Evolutionary conservation across 2,113 vertebrate species (phyloP).

Genomic region (Cricetomys ansorgei): DNA sequence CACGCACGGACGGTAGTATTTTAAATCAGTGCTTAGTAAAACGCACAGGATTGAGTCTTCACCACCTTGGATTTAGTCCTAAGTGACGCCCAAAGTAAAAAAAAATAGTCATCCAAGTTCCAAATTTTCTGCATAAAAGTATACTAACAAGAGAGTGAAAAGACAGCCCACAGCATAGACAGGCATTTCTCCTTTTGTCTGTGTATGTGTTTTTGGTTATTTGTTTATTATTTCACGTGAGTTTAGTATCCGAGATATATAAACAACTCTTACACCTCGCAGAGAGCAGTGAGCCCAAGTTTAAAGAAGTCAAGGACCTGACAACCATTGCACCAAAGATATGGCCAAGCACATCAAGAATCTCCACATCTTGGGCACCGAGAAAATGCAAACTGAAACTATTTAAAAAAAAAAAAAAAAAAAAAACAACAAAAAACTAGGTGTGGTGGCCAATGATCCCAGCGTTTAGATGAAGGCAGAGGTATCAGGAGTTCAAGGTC

Average conservation of each 20-base stretch:
- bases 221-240: neutral
- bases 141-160: neutral
- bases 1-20: neutral
- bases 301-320: neutral
- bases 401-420: neutral
- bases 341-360: neutral
- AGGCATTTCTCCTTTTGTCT: neutral
- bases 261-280: constrained; percentile 33
- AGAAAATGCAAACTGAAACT: neutral
- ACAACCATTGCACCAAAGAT: neutral
- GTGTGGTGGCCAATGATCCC: neutral
- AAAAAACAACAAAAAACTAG: neutral
- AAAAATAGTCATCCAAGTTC: neutral
- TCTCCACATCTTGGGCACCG: neutral
- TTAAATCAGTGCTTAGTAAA: neutral
- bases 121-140: constrained; percentile 5
- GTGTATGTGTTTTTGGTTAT: neutral
- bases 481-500: neutral
- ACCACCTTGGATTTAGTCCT: neutral
- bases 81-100: neutral
- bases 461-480: neutral
- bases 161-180: neutral
- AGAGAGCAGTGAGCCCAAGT: neutral
- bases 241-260: neutral
- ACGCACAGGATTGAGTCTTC: neutral